phyloP scores from a whole-genome alignment of 2,888 invertebrate species.

The Choreutis nemorana region DNA sequence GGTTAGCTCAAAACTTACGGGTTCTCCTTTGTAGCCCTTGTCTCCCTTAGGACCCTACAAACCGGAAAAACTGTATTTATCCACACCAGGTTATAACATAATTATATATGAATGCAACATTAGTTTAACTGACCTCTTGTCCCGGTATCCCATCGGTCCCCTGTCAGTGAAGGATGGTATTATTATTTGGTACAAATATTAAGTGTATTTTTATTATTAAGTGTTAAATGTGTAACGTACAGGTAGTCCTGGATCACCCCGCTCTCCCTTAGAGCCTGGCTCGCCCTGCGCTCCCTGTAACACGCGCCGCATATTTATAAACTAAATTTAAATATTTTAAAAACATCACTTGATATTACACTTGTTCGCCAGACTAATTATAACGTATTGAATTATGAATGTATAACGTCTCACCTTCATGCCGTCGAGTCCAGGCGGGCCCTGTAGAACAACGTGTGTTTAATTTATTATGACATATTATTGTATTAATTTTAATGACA shows the following conservation, averaged over 20 bases:
- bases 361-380: background rate
- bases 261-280: conserved; percentile 90
- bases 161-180: conserved; percentile 69
- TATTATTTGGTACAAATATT: conserved; percentile 2
- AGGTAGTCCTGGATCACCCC: conserved; percentile 92
- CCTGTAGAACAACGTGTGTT: no score
- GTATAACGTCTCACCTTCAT: conserved; percentile 81
- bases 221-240: conserved; percentile 68
- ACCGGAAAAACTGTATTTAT: conserved; percentile 32
- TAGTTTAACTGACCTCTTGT: conserved; percentile 73
- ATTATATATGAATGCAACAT: background rate
- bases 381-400: background rate
- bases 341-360: background rate
- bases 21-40: conserved; percentile 85
- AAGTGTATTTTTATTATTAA: background rate
- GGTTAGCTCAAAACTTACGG: conserved; percentile 77
- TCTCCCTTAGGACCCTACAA: conserved; percentile 87
- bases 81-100: no score
- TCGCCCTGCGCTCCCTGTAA: conserved; percentile 91
- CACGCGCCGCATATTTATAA: conserved; percentile 60
- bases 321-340: no score
- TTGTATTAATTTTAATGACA: no score
- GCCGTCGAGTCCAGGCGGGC: conserved; percentile 92
- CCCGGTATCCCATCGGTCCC: conserved; percentile 95
- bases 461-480: no score